phyloP scores from a whole-genome alignment of 1,140 invertebrate species.

The Trypoxylus dichotomus region DNA sequence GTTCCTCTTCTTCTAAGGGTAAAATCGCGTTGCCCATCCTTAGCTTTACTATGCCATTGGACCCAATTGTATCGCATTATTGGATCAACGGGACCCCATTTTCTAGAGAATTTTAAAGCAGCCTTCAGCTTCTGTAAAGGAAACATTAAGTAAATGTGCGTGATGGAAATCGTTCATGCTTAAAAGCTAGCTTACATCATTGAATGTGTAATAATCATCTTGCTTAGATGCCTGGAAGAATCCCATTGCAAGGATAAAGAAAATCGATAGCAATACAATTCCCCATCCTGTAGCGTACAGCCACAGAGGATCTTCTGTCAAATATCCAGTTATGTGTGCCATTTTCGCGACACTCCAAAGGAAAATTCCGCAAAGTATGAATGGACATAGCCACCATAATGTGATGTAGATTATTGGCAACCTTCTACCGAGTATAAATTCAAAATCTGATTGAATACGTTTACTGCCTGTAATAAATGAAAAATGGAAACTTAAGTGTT shows the following conservation, averaged over 20 bases:
- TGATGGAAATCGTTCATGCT: neutral
- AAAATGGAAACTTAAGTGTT: neutral
- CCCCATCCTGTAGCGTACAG: conserved; percentile 54
- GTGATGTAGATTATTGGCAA: conserved; percentile 54
- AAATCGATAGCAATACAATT: conserved; percentile 51
- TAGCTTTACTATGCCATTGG: conserved; percentile 53
- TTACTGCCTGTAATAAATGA: conserved; percentile 50
- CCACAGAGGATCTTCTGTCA: conserved; percentile 51
- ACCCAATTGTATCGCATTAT: conserved; percentile 64
- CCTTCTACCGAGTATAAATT: conserved; percentile 58
- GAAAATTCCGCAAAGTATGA: conserved; percentile 53
- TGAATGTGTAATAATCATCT: conserved; percentile 48
- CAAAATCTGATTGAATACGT: conserved; percentile 57
- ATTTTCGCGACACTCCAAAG: conserved; percentile 52
- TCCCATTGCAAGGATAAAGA: conserved; percentile 53
- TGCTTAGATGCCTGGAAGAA: conserved; percentile 47
- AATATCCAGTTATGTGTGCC: conserved; percentile 32
- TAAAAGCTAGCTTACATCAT: conserved; percentile 48
- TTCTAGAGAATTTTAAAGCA: conserved; percentile 60
- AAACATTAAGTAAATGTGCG: neutral
- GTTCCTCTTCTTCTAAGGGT: conserved; percentile 62
- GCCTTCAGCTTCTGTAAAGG: conserved; percentile 60
- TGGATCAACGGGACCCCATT: conserved; percentile 65
- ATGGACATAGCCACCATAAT: conserved; percentile 56
- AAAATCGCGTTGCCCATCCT: conserved; percentile 58